phyloP scores from a whole-genome alignment of 2,888 invertebrate genomes.

The Perizoma affinitatum region DNA sequence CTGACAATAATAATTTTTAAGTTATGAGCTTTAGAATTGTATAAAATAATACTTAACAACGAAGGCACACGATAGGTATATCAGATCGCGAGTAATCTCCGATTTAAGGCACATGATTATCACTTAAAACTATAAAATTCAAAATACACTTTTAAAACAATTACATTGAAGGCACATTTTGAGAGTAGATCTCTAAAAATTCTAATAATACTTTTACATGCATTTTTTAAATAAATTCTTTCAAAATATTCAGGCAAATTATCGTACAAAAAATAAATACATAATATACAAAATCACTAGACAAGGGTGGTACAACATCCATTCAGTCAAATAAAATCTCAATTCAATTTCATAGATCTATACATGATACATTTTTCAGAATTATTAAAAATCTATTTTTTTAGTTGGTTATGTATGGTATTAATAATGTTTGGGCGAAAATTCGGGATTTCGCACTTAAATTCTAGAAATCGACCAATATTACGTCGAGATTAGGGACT shows the following conservation, averaged over 20 bases:
- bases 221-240: slow-evolving; percentile 44
- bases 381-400: slow-evolving; percentile 1
- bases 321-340: slow-evolving; percentile 52
- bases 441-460: background rate
- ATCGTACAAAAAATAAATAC: slow-evolving; percentile 46
- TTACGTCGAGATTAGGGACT: too few species aligned
- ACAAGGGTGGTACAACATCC: slow-evolving; percentile 45
- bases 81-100: slow-evolving; percentile 75
- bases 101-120: slow-evolving; percentile 69
- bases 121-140: slow-evolving; percentile 44
- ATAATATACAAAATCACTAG: slow-evolving; percentile 50
- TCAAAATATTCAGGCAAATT: slow-evolving; percentile 39
- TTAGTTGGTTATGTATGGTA: slow-evolving; percentile 1
- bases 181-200: slow-evolving; percentile 38
- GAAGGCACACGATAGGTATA: slow-evolving; percentile 64
- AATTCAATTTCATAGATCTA: slow-evolving; percentile 34
- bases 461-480: too few species aligned
- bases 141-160: slow-evolving; percentile 34
- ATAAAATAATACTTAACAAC: slow-evolving; percentile 46
- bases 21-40: slow-evolving; percentile 40
- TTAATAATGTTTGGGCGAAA: background rate
- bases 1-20: slow-evolving; percentile 34
- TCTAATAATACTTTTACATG: slow-evolving; percentile 49
- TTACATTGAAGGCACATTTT: slow-evolving; percentile 39
- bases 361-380: slow-evolving; percentile 1